Evolutionary conservation across 1,140 invertebrate species (phyloP).

Genomic region (Lanistes nyassanus): DNA sequence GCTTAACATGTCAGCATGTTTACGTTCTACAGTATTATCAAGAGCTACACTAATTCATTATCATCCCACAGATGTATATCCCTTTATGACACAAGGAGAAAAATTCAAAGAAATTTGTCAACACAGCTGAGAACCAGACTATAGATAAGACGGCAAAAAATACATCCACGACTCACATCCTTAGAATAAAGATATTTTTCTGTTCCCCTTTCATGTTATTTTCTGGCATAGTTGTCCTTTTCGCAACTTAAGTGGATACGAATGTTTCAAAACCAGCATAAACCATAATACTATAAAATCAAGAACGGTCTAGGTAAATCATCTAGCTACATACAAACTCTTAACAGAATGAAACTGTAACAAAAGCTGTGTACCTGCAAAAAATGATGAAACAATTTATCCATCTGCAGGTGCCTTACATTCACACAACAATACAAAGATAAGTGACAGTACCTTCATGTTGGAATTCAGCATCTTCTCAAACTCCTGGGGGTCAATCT

Average conservation of each 20-base stretch:
- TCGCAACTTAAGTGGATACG: too few relatives aligned
- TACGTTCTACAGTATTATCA: too few relatives aligned
- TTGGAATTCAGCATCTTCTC: constrained; percentile 95
- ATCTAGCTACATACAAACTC: not conserved
- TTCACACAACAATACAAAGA: not conserved
- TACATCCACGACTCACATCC: too few relatives aligned
- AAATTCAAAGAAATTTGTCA: too few relatives aligned
- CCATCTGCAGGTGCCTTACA: not conserved
- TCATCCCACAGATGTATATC: too few relatives aligned
- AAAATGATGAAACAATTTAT: not conserved
- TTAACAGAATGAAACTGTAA: not conserved
- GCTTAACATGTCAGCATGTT: not conserved
- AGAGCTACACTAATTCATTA: too few relatives aligned
- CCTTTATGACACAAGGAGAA: too few relatives aligned
- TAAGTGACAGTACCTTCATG: constrained; percentile 76
- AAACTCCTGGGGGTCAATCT: constrained; percentile 89
- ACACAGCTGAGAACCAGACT: too few relatives aligned
- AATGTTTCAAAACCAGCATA: not conserved
- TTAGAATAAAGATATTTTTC: too few relatives aligned
- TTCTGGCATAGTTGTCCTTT: not conserved
- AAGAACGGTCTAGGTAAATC: not conserved
- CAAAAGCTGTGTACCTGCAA: not conserved
- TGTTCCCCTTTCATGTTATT: too few relatives aligned
- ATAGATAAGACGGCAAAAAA: too few relatives aligned
- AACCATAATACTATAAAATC: not conserved